Conservation (phyloP, 2,797 vertebrate species). For the Gobio occitaniae region DNA sequence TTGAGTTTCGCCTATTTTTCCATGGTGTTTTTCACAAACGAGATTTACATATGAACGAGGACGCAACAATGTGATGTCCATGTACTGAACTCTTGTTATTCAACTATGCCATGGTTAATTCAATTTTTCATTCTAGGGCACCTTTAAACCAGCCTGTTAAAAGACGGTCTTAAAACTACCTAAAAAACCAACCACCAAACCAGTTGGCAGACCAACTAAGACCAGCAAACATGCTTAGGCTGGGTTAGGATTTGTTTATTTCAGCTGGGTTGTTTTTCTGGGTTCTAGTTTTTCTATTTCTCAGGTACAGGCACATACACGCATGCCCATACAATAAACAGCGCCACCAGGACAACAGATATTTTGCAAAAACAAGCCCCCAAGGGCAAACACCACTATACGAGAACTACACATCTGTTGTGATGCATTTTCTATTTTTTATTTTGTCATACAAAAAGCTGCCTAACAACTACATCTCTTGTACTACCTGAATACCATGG, state of each 20-base stretch:
- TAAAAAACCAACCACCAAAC: not conserved
- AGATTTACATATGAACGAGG: too few relatives aligned
- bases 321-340: not conserved
- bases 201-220: not conserved
- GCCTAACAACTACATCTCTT: not conserved
- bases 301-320: not conserved
- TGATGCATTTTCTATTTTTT: not conserved
- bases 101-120: too few relatives aligned
- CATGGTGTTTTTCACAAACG: too few relatives aligned
- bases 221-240: not conserved
- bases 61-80: too few relatives aligned
- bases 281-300: not conserved
- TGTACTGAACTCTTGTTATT: too few relatives aligned
- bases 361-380: slow-evolving; percentile 23
- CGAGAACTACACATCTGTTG: slow-evolving; percentile 14
- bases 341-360: slow-evolving; percentile 20
- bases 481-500: slow-evolving; percentile 15
- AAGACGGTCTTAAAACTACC: not conserved
- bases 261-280: not conserved
- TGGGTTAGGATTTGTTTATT: not conserved
- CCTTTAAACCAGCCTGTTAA: not conserved
- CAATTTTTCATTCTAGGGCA: too few relatives aligned
- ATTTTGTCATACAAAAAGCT: slow-evolving; percentile 14
- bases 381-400: not conserved
- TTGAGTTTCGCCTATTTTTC: too few relatives aligned